A percentile compares a stretch with the other conserved stretches of the same genome.
phyloP scores from a whole-genome alignment of 2,113 vertebrate genomes.

The Nothoprocta pentlandii region DNA sequence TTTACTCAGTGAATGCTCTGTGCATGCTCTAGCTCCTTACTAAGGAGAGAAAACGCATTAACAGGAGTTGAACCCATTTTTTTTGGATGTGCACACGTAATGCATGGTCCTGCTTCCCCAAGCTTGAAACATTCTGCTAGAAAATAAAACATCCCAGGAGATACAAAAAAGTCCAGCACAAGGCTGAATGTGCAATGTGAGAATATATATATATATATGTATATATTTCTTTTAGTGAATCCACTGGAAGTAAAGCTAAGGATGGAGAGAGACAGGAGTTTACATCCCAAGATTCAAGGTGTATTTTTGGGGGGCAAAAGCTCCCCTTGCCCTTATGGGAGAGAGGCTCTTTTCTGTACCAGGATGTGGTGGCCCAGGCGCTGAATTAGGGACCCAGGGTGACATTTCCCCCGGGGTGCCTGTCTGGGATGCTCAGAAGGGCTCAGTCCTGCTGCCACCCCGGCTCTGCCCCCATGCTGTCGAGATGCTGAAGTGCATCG shows the following conservation, averaged over 20 bases:
- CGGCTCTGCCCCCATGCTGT: conserved; percentile 65
- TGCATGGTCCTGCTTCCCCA: background rate
- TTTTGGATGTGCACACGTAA: background rate
- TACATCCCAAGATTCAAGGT: background rate
- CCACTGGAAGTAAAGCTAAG: background rate
- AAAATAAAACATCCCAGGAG: background rate
- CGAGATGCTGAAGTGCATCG: background rate
- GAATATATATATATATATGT: background rate
- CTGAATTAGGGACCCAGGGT: background rate
- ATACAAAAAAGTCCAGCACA: background rate
- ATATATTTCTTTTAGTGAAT: background rate
- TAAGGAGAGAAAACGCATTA: background rate
- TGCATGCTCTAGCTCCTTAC: background rate
- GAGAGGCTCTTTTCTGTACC: background rate
- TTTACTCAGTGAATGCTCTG: background rate
- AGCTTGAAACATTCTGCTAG: background rate
- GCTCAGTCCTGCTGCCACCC: background rate
- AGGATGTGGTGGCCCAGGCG: background rate
- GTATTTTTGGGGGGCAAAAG: background rate
- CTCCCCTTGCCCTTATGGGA: background rate
- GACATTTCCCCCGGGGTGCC: background rate
- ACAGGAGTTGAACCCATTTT: background rate
- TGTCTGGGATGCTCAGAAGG: background rate
- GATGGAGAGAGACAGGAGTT: background rate
- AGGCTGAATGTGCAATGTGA: background rate